Base-by-base conservation (phyloP, 2,797 vertebrate species). In the Argentina silus region DNA sequence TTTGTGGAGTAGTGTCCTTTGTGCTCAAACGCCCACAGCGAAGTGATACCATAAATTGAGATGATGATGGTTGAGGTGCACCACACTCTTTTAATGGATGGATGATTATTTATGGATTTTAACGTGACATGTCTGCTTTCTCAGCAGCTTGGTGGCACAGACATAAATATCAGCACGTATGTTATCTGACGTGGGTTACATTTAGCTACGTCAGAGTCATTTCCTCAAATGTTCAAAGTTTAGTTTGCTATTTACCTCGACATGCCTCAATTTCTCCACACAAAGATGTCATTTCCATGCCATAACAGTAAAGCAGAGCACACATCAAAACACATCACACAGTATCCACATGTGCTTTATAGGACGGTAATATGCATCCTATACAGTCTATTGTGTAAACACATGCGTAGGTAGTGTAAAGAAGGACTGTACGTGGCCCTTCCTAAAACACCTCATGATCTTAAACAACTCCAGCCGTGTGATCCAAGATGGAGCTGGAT, bases 1-100 rank as follows among this genome's bases (percentile, higher is more conserved):
- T 83, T 84, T 86, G 78, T 82, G 79, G 67, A 82, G 72, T 65
- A 1, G 71, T 78, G 79, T 81, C 79, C 87, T 87, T 83, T 87
- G 78, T 83, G 84, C 81, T 89, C 69, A 81, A 74, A 85, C 72
- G 74, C 67, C 83, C 81, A 83, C 74, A 74, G 70, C 75, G 67
- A 80, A 76, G 60, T 70, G 74, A 75, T 72, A 43, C 69, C 81
- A 81, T 88, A 88, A 88, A 88, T 70, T 74, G 74, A 72, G 63
- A 57, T 48, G 9, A 56, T 63, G 78, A 84, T 80, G 78, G 68
- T 63, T 55, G 72, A 79, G 81, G 75, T 78, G 70, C 51, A 63
- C 65, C 6, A 9, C 67, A 73, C 66, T 72, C 67, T 80, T 74
- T 78, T 76, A 70, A 81, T 74, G 85, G 78, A 81, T 78, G 81